phyloP scores from a whole-genome alignment of 1,140 invertebrate species.

The Oncopodura yosiiana region DNA sequence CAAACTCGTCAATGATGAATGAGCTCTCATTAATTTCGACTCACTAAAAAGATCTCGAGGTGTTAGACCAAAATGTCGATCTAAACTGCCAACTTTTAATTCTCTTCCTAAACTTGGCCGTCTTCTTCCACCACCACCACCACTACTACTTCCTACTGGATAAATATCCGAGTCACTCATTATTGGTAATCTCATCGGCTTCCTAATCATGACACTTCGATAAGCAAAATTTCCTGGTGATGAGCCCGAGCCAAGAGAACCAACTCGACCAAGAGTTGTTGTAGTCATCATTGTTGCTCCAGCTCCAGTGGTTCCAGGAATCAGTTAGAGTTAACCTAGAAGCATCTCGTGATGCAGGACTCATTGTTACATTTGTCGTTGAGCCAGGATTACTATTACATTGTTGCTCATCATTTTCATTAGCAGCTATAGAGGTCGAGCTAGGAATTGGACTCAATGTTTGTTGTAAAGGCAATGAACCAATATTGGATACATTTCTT shows the following conservation, averaged over 20 bases:
- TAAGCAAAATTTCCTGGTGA: slow-evolving; percentile 17
- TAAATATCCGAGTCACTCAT: slow-evolving; percentile 29
- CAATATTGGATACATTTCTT: slow-evolving; percentile 37
- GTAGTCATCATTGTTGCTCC: too few relatives aligned
- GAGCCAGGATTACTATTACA: too few relatives aligned
- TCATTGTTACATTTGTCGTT: too few relatives aligned
- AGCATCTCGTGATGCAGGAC: too few relatives aligned
- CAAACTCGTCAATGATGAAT: slow-evolving; percentile 32
- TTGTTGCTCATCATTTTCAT: too few relatives aligned
- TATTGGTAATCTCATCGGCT: slow-evolving; percentile 28
- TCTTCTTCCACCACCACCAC: too few relatives aligned
- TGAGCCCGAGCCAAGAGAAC: slow-evolving; percentile 3
- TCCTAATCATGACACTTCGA: slow-evolving; percentile 26
- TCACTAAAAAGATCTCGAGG: slow-evolving; percentile 30
- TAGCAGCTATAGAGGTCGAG: slow-evolving; percentile 44
- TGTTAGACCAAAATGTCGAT: slow-evolving; percentile 23
- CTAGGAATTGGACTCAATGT: slow-evolving; percentile 74
- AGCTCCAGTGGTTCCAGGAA: too few relatives aligned
- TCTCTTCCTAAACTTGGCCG: slow-evolving; percentile 6
- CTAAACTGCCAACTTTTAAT: slow-evolving; percentile 25
- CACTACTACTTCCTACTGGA: not conserved
- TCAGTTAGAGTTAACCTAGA: too few relatives aligned
- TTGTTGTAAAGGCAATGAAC: too few relatives aligned
- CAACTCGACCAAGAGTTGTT: slow-evolving; percentile 17
- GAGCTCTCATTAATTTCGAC: slow-evolving; percentile 28